Evolutionary conservation across 2,888 invertebrate genomes (phyloP).

Genomic region (Drosophila meridionalis): DNA sequence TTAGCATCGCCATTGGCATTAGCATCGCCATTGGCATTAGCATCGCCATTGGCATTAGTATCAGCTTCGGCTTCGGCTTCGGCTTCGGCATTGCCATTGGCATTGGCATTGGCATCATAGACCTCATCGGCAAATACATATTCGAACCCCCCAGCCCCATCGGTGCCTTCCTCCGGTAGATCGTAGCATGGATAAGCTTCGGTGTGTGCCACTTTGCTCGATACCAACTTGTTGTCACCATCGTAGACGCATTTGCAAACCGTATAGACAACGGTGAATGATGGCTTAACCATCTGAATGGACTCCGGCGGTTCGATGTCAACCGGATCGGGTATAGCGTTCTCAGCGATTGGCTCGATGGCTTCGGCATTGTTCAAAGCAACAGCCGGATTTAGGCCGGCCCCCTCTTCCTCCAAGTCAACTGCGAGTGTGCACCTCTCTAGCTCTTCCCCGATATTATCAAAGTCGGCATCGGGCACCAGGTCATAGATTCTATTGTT

Average conservation of each 20-base stretch:
- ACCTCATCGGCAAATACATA: not conserved
- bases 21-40: not conserved
- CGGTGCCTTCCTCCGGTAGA: not conserved
- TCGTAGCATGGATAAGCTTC: constrained; percentile 6
- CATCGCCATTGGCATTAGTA: not conserved
- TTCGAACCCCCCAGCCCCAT: not conserved
- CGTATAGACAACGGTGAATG: constrained; percentile 14
- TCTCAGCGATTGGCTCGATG: not conserved
- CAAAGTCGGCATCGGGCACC: not conserved
- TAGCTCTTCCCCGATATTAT: not conserved
- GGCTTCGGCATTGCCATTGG: no score
- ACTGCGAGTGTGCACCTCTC: not conserved
- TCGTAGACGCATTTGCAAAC: constrained; percentile 12
- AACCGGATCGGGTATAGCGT: fast-evolving
- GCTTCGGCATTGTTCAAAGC: not conserved
- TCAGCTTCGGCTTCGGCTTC: not conserved
- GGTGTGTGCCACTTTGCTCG: constrained; percentile 9
- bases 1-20: not conserved
- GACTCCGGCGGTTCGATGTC: not conserved
- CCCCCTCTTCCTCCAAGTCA: not conserved
- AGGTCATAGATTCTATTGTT: constrained; percentile 1
- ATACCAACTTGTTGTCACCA: not conserved
- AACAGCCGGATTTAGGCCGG: not conserved
- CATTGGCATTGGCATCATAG: not conserved
- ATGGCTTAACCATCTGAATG: not conserved